A percentile compares a stretch with the other conserved stretches of the same genome.
Conservation (phyloP, 2,797 vertebrate genomes). For the Macropus fuliginosus region DNA sequence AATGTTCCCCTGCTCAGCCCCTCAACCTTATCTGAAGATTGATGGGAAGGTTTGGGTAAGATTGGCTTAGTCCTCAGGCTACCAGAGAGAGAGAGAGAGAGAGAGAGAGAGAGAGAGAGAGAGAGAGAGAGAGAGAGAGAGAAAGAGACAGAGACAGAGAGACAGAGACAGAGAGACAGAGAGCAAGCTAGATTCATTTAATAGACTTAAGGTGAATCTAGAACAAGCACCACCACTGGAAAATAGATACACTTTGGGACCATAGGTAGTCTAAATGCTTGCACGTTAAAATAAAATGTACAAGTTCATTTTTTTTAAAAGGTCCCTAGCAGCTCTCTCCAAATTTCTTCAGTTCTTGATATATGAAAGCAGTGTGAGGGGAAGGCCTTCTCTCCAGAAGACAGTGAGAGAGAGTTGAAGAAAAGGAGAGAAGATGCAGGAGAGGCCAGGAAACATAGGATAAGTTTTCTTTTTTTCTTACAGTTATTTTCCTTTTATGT, state of each 20-base stretch:
- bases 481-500: not conserved
- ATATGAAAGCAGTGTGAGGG: not conserved
- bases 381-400: not conserved
- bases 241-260: not conserved
- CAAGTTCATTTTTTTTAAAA: not conserved
- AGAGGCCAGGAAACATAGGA: not conserved
- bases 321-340: not conserved
- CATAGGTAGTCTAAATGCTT: not conserved
- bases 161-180: no score
- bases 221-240: not conserved
- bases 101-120: no score
- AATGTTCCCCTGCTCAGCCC: not conserved
- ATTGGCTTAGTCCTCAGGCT: not conserved
- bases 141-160: no score
- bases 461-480: not conserved
- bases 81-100: not conserved
- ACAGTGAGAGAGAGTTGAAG: not conserved
- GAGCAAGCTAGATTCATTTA: not conserved
- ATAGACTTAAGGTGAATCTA: not conserved
- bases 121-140: no score
- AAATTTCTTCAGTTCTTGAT: not conserved
- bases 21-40: not conserved
- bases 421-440: not conserved
- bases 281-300: not conserved
- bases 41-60: not conserved